Percentiles rank a stretch among this genome's conserved stretches.
Evolutionary conservation across 2,797 vertebrate species (phyloP).

Genomic region (Choloepus didactylus): DNA sequence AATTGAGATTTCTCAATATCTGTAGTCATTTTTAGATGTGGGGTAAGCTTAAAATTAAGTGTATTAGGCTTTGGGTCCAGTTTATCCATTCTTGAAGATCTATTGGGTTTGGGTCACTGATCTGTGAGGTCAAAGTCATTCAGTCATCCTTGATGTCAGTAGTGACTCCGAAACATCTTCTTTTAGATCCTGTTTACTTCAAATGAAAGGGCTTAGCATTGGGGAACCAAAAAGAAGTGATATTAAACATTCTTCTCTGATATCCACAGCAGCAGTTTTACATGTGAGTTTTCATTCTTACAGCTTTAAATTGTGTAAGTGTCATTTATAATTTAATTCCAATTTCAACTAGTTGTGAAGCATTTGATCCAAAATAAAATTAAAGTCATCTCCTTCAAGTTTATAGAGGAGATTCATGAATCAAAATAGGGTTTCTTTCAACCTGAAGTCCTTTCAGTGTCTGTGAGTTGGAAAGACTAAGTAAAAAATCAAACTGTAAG

Average conservation of each 20-base stretch:
- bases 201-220: neutral
- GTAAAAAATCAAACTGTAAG: neutral
- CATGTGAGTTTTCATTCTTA: neutral
- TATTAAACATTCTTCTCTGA: neutral
- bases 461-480: neutral
- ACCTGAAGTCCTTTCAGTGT: neutral
- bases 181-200: neutral
- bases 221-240: neutral
- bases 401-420: neutral
- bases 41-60: neutral
- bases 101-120: neutral
- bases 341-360: neutral
- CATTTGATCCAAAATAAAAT: slow-evolving; percentile 43
- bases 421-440: neutral
- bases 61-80: neutral
- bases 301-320: neutral
- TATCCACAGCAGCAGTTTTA: neutral
- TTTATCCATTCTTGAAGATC: neutral
- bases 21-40: neutral
- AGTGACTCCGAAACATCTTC: neutral
- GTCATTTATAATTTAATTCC: neutral
- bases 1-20: neutral
- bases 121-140: neutral
- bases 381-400: neutral
- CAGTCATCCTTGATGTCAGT: neutral